These are phyloP conservation scores for Cheilosia vulpina DNA, from an alignment of 2,888 invertebrate genomes.

Conservation along the genomic window DNA sequence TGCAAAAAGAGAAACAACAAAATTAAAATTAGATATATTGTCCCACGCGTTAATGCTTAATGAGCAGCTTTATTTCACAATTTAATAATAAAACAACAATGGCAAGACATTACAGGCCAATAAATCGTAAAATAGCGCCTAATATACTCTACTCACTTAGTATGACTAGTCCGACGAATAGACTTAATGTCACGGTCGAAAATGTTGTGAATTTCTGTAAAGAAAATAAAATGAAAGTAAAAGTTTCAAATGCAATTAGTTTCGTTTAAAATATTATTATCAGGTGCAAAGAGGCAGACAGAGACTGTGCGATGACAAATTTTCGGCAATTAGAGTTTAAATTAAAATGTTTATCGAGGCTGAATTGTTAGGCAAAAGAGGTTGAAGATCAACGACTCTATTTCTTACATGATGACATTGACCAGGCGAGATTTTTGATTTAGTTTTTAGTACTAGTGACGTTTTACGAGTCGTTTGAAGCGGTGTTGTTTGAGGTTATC, in stretches of 20 bases:
- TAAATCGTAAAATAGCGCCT: conserved; percentile 47
- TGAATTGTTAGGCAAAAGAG: conserved; percentile 37
- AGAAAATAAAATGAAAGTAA: conserved; percentile 45
- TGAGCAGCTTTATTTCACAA: neutral
- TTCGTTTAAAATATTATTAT: conserved; percentile 49
- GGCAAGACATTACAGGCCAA: conserved; percentile 42
- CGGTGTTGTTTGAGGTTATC: too few species aligned
- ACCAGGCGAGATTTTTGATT: conserved; percentile 2
- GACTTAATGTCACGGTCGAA: conserved; percentile 94
- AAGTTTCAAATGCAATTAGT: conserved; percentile 56
- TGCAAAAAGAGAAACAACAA: conserved; percentile 82
- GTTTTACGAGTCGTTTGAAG: neutral
- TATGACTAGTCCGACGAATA: conserved; percentile 96
- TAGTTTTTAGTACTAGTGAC: neutral
- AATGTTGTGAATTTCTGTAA: conserved; percentile 95
- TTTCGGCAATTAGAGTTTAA: conserved; percentile 13
- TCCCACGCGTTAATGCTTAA: conserved; percentile 28
- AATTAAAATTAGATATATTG: conserved; percentile 12
- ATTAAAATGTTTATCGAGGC: conserved; percentile 59
- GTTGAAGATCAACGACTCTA: conserved; percentile 22
- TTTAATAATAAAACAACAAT: conserved; percentile 6
- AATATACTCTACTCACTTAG: conserved; percentile 88
- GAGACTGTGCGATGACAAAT: neutral
- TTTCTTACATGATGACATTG: conserved; percentile 34
- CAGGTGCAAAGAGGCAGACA: neutral